Evolutionary conservation across 2,113 vertebrate species (phyloP).

Genomic region (Nothocercus julius): DNA sequence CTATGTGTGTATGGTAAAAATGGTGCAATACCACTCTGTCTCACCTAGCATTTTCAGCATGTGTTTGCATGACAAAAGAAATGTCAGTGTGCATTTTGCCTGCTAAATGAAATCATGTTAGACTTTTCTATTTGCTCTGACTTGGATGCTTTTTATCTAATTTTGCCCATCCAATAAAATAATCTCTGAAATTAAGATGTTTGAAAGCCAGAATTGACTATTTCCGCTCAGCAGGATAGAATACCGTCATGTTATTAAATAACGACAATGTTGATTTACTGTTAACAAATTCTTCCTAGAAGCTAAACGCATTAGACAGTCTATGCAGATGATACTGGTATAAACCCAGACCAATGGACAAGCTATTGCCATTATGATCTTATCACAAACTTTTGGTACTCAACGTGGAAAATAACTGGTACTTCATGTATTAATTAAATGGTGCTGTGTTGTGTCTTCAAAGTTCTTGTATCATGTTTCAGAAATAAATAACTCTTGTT

Average conservation of each 20-base stretch:
- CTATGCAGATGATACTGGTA: not conserved
- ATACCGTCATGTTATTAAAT: slow-evolving; percentile 21
- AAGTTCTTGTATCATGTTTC: not conserved
- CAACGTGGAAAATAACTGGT: not conserved
- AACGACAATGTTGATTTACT: slow-evolving; percentile 15
- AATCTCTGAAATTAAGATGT: not conserved
- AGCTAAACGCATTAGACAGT: not conserved
- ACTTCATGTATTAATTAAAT: not conserved
- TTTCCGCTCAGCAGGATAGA: not conserved
- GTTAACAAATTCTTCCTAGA: slow-evolving; percentile 6
- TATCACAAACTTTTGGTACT: slow-evolving; percentile 1
- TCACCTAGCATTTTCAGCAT: not conserved
- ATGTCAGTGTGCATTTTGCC: not conserved
- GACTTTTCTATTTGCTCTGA: not conserved
- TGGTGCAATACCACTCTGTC: not conserved
- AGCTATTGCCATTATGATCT: not conserved
- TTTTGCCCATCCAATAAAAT: not conserved
- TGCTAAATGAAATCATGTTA: not conserved
- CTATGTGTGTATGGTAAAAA: not conserved
- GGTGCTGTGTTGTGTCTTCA: not conserved
- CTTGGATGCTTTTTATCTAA: not conserved
- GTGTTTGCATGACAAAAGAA: slow-evolving; percentile 1
- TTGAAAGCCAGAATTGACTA: slow-evolving; percentile 14
- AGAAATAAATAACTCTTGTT: not conserved
- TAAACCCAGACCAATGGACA: not conserved